Evolutionary conservation across 2,113 vertebrate species (phyloP), one percentile per base, ranked within the genome.

Genomic region (Promerops cafer): DNA sequence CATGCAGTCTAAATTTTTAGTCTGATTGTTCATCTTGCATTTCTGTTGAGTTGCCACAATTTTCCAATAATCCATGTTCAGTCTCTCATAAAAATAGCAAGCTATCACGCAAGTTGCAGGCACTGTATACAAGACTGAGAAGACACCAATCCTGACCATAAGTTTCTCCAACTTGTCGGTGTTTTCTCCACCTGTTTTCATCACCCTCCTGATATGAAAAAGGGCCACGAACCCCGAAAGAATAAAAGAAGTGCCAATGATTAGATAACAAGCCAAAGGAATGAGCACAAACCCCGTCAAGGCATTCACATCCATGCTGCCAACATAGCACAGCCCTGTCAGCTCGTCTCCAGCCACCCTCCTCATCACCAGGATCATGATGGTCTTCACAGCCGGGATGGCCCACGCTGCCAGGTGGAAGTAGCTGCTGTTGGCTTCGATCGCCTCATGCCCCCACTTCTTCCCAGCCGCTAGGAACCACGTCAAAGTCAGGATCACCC

Each of bases 391-490:
- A 0, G 99, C 99, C 0, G 99, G 99, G 72, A 99, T 98, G 82
- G 99, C 99, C 99, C 99, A 99, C 0, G 99, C 99, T 0, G 99
- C 99, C 96, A 99, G 96, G 97, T 99, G 99, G 91, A 99, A 99
- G 97, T 99, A 99, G 98, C 99, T 99, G 97, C 99, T 99, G 98
- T 99, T 99, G 68, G 99, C 99, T 74, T 99, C 99, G 27, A 99
- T 99, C 35, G 99, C 99, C 96, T 99, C 99, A 1, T 99, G 99
- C 28, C 99, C 99, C 99, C 99, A 99, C 96, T 99, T 99, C 96
- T 99, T 99, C 59, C 99, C 99, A 0, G 99, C 99, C 1, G 99
- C 99, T 63, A 99, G 98, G 91, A 99, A 99, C 99, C 99, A 99
- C 3, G 99, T 99, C 53, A 99, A 94, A 4, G 99, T 99, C 83